Conservation (phyloP, 1,140 invertebrate genomes). For the Manduca sexta region DNA sequence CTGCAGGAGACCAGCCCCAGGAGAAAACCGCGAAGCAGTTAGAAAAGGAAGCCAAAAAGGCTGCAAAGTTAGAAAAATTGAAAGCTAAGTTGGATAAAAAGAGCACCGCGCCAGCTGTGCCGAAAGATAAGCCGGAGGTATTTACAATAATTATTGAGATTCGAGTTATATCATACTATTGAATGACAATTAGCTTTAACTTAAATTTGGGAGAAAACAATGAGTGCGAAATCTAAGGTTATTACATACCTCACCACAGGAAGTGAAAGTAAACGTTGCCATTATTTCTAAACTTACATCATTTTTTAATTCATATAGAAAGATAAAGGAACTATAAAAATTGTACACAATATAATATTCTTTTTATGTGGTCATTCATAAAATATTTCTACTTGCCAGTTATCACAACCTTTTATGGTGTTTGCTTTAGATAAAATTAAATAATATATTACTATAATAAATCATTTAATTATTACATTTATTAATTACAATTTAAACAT, state of each 20-base stretch:
- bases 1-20: constrained; percentile 61
- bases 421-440: no score
- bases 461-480: no score
- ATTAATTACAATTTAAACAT: no score
- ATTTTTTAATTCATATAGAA: background rate
- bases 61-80: constrained; percentile 93
- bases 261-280: constrained; percentile 2
- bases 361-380: no score
- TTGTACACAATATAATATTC: background rate
- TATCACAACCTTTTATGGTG: no score
- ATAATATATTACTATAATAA: no score
- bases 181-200: no score
- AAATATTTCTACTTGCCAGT: no score
- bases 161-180: no score
- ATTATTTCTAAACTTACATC: background rate
- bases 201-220: no score
- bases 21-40: constrained; percentile 90
- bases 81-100: constrained; percentile 93
- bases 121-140: constrained; percentile 81
- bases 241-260: background rate
- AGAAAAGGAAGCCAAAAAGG: constrained; percentile 92
- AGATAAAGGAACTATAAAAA: no score
- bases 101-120: constrained; percentile 62
- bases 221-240: background rate
- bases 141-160: constrained; percentile 6